Evolutionary conservation across 2,888 invertebrate species (phyloP), one percentile per base, ranked within the genome.

Genomic region (Drosophila kokeensis): DNA sequence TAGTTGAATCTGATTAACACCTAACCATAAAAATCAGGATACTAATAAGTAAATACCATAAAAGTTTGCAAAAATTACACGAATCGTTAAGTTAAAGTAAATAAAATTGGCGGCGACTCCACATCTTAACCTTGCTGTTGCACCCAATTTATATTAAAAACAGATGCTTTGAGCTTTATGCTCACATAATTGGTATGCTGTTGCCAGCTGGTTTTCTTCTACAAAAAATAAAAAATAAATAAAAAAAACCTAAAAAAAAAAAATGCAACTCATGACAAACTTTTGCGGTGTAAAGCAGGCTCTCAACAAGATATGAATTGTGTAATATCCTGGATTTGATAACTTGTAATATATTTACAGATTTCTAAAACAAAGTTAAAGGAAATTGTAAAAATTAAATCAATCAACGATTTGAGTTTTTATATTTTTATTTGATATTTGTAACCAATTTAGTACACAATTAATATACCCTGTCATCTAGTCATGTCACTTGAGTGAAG

Each of bases 131-230:
- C 36, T 3, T 32, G 29, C n/a, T 15, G 10, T 18, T 32, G 18
- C 21, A 48, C 15, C 36, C 58, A 66, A 61, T 74, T 67, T 79
- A 45, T 67, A 75, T 67, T 69, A 57, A 59, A 75, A 79, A 38
- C 49, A 79, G 50, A 66, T 74, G 69, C 55, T 30, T 10, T 18
- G 1, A 34, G 40, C 68, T 57, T n/a, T 29, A 60, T 54, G 68
- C 60, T 68, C 52, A 52, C 61, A 64, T 75, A 79, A 65, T 82
- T 83, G 53, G 58, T 59, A 58, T 55, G 55, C 72, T 69, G 8
- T 48, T 36, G 15, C 24, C 24, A 50, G 53, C 55, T 48, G 49
- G 45, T 45, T 52, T 57, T 13, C 49, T 21, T 34, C 7, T 4
- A 32, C 34, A 50, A 36, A 11, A 38, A 36, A 36, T 0, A 49